Conservation (phyloP, 2,797 vertebrate genomes). For the Poeciliopsis turneri region DNA sequence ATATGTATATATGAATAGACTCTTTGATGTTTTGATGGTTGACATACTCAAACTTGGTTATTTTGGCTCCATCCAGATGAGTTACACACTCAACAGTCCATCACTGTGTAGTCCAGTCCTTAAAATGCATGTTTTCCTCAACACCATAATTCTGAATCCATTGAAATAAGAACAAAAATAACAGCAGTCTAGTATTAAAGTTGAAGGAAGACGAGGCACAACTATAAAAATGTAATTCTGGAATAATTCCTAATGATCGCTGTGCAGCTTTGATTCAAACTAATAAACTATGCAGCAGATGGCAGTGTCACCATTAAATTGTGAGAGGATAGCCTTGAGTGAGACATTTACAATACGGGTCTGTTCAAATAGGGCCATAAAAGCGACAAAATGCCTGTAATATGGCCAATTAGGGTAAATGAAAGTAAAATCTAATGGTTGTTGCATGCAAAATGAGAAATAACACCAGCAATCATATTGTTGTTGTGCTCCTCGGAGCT, state of each 20-base stretch:
- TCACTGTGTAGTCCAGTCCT: too few species aligned
- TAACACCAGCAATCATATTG: constrained; percentile 27
- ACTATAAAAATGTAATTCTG: not conserved
- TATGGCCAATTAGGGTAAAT: constrained; percentile 55
- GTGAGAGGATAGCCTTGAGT: constrained; percentile 43
- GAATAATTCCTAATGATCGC: not conserved
- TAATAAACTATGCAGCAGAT: constrained; percentile 50
- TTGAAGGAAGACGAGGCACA: not conserved
- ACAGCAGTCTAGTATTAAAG: not conserved
- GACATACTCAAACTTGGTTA: not conserved
- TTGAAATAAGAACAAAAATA: not conserved
- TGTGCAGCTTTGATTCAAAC: constrained; percentile 7
- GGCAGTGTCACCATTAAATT: constrained; percentile 51
- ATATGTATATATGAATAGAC: not conserved
- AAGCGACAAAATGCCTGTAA: constrained; percentile 35
- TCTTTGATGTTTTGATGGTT: not conserved
- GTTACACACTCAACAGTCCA: too few species aligned
- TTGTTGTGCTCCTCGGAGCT: constrained; percentile 15
- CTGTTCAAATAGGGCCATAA: constrained; percentile 43
- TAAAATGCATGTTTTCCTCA: too few species aligned
- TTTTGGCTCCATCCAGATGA: not conserved
- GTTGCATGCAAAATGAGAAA: constrained; percentile 30
- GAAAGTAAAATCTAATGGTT: constrained; percentile 40
- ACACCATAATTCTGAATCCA: not conserved
- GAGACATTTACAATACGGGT: constrained; percentile 40